phyloP scores from a whole-genome alignment of 2,888 invertebrate genomes.

The Mechanitis mazaeus region DNA sequence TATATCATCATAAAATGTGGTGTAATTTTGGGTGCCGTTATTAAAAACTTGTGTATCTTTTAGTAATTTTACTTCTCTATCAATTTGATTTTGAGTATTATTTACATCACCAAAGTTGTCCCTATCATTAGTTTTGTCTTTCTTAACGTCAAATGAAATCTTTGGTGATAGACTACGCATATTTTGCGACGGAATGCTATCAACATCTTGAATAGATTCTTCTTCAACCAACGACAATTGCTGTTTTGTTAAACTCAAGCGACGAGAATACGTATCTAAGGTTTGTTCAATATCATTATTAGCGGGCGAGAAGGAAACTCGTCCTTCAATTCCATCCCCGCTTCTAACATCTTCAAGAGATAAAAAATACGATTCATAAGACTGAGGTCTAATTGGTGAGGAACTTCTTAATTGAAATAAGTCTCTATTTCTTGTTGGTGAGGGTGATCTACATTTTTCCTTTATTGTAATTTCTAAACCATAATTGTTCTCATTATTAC shows the following conservation, averaged over 20 bases:
- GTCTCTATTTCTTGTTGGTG: slow-evolving; percentile 47
- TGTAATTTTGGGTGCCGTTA: slow-evolving; percentile 53
- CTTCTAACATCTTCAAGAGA: slow-evolving; percentile 45
- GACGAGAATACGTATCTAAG: slow-evolving; percentile 53
- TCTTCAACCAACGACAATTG: slow-evolving; percentile 72
- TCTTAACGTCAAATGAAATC: slow-evolving; percentile 29
- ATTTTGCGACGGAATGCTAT: slow-evolving; percentile 61
- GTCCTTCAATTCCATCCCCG: slow-evolving; percentile 40
- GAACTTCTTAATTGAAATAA: slow-evolving; percentile 40
- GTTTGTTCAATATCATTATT: slow-evolving; percentile 49
- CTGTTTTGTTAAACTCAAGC: slow-evolving; percentile 54
- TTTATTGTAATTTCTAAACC: slow-evolving; percentile 63
- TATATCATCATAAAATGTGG: slow-evolving; percentile 62
- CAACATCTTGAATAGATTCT: slow-evolving; percentile 68
- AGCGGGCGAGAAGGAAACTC: slow-evolving; percentile 47
- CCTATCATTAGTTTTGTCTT: slow-evolving; percentile 9
- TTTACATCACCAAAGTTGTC: slow-evolving; percentile 9
- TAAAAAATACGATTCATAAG: slow-evolving; percentile 61
- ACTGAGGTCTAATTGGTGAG: slow-evolving; percentile 49
- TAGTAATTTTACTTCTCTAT: slow-evolving; percentile 29
- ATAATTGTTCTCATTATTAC: slow-evolving; percentile 41
- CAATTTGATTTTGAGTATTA: slow-evolving; percentile 18
- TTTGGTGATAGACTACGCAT: slow-evolving; percentile 54
- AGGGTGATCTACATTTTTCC: slow-evolving; percentile 43
- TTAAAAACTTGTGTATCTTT: slow-evolving; percentile 30